A percentile compares a stretch with the other conserved stretches of the same genome.
phyloP scores from a whole-genome alignment of 2,888 invertebrate genomes.

The Cecidostiba fungosa region DNA sequence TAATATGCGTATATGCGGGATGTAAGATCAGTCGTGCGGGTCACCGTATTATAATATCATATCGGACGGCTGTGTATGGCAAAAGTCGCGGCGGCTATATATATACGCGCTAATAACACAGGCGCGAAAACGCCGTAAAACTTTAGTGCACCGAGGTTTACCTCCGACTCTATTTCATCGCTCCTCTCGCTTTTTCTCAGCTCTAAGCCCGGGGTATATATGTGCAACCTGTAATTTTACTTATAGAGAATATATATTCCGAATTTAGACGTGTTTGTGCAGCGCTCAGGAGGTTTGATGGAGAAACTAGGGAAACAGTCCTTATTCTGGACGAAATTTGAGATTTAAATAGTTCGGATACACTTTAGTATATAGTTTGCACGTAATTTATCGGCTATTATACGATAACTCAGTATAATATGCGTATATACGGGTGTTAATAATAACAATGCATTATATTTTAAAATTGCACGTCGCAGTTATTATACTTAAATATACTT shows the following conservation, averaged over 20 bases:
- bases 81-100: neutral
- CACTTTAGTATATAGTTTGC: too few species aligned
- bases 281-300: neutral
- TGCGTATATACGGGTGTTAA: neutral
- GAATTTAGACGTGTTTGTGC: neutral
- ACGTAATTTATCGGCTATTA: too few species aligned
- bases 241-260: neutral
- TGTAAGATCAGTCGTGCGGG: neutral
- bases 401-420: too few species aligned
- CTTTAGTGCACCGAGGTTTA: conserved; percentile 23
- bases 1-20: neutral
- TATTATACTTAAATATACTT: neutral
- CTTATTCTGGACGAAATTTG: too few species aligned
- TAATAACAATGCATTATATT: conserved; percentile 2
- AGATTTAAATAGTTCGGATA: too few species aligned
- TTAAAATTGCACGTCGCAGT: neutral
- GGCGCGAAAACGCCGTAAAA: conserved; percentile 55
- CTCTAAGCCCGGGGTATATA: neutral
- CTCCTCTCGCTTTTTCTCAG: neutral
- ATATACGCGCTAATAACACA: conserved; percentile 30
- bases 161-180: conserved; percentile 33
- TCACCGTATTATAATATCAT: conserved; percentile 10
- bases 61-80: neutral
- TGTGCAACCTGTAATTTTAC: neutral
- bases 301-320: neutral